These are phyloP conservation scores for Malacoctenus gilli DNA, from an alignment of 2,797 vertebrate genomes.

Conservation along the genomic window DNA sequence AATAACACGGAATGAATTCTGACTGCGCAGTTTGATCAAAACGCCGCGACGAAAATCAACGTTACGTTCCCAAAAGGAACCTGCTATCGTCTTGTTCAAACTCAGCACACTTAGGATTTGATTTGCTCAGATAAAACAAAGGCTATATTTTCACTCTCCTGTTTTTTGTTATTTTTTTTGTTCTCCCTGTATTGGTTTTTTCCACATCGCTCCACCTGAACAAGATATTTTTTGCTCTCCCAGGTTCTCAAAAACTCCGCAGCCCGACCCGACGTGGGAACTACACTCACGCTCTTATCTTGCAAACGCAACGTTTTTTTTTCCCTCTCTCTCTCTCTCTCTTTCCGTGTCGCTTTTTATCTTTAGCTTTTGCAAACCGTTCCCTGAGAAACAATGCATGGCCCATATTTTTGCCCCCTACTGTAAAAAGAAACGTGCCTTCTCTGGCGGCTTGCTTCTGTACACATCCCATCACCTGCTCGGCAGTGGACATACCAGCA, in stretches of 20 bases:
- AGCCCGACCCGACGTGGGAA: slow-evolving; percentile 1
- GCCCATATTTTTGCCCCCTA: slow-evolving; percentile 17
- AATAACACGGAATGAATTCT: no score
- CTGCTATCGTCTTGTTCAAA: no score
- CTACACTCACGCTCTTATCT: slow-evolving; percentile 16
- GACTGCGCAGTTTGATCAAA: no score
- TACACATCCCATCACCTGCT: slow-evolving; percentile 14
- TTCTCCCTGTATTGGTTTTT: no score
- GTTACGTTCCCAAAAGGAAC: no score
- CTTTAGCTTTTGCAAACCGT: slow-evolving; percentile 22
- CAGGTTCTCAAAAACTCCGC: not conserved
- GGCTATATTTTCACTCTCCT: not conserved
- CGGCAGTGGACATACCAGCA: slow-evolving; percentile 11
- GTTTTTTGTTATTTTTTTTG: not conserved
- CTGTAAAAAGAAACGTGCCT: slow-evolving; percentile 2
- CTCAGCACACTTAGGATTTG: no score
- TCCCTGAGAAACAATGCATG: slow-evolving; percentile 29
- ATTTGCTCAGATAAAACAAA: no score
- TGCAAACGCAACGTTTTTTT: not conserved
- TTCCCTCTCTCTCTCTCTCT: no score
- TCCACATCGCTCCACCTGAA: not conserved
- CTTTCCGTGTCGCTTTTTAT: slow-evolving; percentile 22
- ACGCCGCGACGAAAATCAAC: no score
- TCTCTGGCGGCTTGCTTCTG: slow-evolving; percentile 8
- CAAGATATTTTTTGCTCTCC: not conserved